Evolutionary conservation across 2,888 invertebrate species (phyloP).

Genomic region (Pseudococcus viburni): DNA sequence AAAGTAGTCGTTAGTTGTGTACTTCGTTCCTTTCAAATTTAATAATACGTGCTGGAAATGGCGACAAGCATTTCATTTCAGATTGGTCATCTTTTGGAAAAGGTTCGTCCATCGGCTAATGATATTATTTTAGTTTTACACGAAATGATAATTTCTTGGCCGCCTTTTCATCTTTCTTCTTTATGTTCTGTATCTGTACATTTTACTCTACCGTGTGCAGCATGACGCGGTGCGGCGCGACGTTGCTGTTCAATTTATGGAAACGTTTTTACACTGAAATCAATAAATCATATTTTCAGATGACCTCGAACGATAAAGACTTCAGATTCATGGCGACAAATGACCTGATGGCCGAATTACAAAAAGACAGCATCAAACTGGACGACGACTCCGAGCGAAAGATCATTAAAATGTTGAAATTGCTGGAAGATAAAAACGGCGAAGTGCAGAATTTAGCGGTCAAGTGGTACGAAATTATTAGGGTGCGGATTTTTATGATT

Average conservation of each 20-base stretch:
- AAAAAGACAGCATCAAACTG: slow-evolving; percentile 98
- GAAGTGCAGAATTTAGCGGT: slow-evolving; percentile 99
- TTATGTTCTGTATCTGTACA: background rate
- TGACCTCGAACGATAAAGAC: slow-evolving; percentile 97
- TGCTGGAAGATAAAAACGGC: slow-evolving; percentile 98
- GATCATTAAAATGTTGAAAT: slow-evolving; percentile 93
- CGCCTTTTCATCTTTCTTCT: background rate
- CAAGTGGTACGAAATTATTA: slow-evolving; percentile 89
- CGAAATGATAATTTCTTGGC: background rate
- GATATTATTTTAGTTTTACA: background rate
- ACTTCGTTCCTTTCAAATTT: background rate
- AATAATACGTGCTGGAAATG: slow-evolving; percentile 31
- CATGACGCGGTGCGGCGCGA: no score
- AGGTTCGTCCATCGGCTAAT: no score
- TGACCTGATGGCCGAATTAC: slow-evolving; percentile 98
- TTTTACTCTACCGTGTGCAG: background rate
- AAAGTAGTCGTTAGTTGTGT: background rate
- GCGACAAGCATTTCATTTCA: slow-evolving; percentile 83
- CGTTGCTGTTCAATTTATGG: background rate
- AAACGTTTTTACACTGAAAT: background rate
- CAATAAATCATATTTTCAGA: slow-evolving; percentile 74
- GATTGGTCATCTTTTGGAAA: slow-evolving; percentile 97
- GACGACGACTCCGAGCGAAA: slow-evolving; percentile 99
- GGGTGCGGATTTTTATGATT: no score
- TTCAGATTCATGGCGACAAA: slow-evolving; percentile 99